Percentiles rank a stretch among this genome's conserved stretches.
Conservation (phyloP, 2,797 vertebrate genomes). For the Channa striata region DNA sequence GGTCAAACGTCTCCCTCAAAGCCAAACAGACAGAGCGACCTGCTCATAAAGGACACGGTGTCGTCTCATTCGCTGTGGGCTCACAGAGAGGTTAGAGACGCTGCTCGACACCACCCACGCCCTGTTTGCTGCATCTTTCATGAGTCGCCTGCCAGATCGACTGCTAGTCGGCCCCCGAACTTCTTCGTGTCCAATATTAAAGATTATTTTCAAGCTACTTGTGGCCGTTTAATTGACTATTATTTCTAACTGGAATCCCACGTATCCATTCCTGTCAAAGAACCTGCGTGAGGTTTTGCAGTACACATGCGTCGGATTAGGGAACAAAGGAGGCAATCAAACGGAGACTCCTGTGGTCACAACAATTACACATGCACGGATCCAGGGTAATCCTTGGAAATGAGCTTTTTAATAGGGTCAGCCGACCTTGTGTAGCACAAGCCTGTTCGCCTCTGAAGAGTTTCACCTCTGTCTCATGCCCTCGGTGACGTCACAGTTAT, state of each 20-base stretch:
- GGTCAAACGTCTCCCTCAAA: conserved; percentile 36
- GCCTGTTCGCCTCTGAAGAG: conserved; percentile 6
- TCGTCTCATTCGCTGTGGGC: neutral
- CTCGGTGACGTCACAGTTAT: conserved; percentile 22
- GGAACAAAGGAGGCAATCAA: conserved; percentile 30
- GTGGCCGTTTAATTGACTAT: neutral
- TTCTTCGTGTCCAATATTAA: neutral
- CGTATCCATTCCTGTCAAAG: neutral
- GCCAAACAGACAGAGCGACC: conserved; percentile 15
- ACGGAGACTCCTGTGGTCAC: conserved; percentile 7
- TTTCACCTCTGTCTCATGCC: neutral
- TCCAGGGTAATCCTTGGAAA: conserved; percentile 26
- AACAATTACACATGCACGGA: conserved; percentile 19
- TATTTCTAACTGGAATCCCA: neutral
- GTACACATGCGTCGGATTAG: conserved; percentile 21
- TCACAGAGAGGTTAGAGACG: conserved; percentile 18
- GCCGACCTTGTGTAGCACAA: conserved; percentile 17
- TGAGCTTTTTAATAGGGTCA: conserved; percentile 41
- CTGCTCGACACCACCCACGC: conserved; percentile 8
- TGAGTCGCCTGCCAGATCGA: neutral
- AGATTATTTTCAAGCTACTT: conserved; percentile 10
- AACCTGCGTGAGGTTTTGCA: neutral
- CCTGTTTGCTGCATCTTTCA: neutral
- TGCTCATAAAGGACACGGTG: neutral
- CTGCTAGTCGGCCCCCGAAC: conserved; percentile 8